Percentiles rank a stretch among this genome's conserved stretches.
phyloP scores from a whole-genome alignment of 2,113 vertebrate genomes.

The Sinocyclocheilus anshuiensis region DNA sequence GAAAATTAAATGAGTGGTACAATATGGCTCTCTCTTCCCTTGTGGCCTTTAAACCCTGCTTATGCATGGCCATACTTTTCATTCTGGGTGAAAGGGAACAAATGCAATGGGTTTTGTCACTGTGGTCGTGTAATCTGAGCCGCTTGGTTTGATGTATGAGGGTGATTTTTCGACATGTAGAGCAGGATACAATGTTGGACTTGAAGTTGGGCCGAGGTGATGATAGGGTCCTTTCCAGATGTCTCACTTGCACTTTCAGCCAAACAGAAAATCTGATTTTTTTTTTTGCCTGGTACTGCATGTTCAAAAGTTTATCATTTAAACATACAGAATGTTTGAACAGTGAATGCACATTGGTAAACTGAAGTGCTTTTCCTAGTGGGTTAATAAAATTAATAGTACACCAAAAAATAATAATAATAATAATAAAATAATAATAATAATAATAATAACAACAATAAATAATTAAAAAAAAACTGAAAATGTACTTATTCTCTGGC shows the following conservation, averaged over 20 bases:
- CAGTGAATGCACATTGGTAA: too few relatives aligned
- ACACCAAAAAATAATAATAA: too few relatives aligned
- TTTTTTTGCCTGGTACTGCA: slow-evolving; percentile 34
- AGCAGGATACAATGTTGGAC: slow-evolving; percentile 53
- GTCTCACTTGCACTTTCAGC: not conserved
- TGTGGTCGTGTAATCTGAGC: slow-evolving; percentile 30
- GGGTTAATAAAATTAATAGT: too few relatives aligned
- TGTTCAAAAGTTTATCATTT: not conserved
- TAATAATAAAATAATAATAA: too few relatives aligned
- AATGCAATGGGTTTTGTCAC: slow-evolving; percentile 30
- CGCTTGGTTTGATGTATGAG: slow-evolving; percentile 26
- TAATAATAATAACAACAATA: too few relatives aligned
- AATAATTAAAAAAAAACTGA: too few relatives aligned
- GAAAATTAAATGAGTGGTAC: slow-evolving; percentile 5
- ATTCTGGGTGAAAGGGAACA: not conserved
- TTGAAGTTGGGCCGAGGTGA: slow-evolving; percentile 43
- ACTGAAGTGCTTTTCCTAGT: too few relatives aligned
- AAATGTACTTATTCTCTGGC: too few relatives aligned
- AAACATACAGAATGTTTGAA: too few relatives aligned
- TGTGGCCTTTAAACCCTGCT: not conserved
- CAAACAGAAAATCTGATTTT: not conserved
- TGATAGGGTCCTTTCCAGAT: slow-evolving; percentile 46
- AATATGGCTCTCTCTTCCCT: not conserved
- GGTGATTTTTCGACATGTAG: slow-evolving; percentile 22
- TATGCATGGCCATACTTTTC: slow-evolving; percentile 12